Evolutionary conservation across 1,140 invertebrate genomes (phyloP).

Genomic region (Procambarus clarkii): DNA sequence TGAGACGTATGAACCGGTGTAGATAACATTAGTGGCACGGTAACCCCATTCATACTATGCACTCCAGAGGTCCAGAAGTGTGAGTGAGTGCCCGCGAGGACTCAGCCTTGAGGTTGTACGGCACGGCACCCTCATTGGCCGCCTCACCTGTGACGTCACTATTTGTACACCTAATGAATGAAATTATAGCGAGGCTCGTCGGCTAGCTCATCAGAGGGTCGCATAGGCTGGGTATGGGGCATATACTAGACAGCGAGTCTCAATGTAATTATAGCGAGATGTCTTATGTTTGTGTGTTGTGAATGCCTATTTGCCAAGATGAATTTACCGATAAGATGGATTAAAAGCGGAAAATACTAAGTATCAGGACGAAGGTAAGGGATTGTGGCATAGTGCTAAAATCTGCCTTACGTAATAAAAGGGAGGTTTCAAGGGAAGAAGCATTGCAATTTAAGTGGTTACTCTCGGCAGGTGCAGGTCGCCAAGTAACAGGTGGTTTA

Average conservation of each 20-base stretch:
- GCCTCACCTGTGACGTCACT: conserved; percentile 50
- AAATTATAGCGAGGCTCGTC: conserved; percentile 55
- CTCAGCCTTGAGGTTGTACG: conserved; percentile 46
- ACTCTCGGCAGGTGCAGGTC: conserved; percentile 39
- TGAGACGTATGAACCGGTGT: not conserved
- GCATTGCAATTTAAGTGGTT: conserved; percentile 16
- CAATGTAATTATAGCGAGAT: conserved; percentile 60
- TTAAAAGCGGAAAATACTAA: conserved; percentile 53
- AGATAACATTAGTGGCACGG: not conserved
- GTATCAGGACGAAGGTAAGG: conserved; percentile 53
- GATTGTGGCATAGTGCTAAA: not conserved
- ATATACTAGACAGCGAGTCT: conserved; percentile 36
- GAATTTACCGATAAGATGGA: conserved; percentile 54
- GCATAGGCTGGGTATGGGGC: conserved; percentile 11
- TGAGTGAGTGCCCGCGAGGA: conserved; percentile 1
- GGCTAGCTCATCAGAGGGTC: conserved; percentile 26
- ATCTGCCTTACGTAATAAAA: not conserved
- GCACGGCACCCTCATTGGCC: conserved; percentile 27
- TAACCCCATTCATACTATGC: conserved; percentile 35
- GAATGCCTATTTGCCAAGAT: conserved; percentile 46
- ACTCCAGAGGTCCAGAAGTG: conserved; percentile 31
- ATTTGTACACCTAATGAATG: conserved; percentile 58
- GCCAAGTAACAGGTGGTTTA: conserved; percentile 52
- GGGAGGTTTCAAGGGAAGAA: not conserved
- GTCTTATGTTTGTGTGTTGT: conserved; percentile 57